Base-by-base conservation (phyloP, 2,888 invertebrate genomes). In the Diaphora mendica region DNA sequence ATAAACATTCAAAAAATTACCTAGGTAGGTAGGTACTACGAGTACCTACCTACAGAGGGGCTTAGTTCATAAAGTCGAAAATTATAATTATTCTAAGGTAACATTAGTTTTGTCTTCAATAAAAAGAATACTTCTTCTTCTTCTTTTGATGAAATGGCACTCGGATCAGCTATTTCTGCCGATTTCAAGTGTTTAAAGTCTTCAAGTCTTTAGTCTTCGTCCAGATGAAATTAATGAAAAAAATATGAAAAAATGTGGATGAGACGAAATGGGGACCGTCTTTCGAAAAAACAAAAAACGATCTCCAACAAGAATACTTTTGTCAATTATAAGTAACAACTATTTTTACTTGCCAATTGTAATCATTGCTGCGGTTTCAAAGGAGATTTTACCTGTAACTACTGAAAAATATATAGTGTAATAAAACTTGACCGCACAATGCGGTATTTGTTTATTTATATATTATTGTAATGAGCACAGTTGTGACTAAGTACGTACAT, bases 381-480 rank as follows among this genome's bases (percentile, higher is more conserved):
- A 4, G 17, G 13, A 69, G 74, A 67, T 71, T 71, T 74, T 62
- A 70, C 70, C 70, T 70, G 42, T 30, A 70, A 39, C 23, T n/a
- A 39, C 26, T 69, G 26, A 39, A 30, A 69, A 48, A 67, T 33
- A 48, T 5, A 30, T 7, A 33, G 48, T 67, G 20, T 67, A 35
- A 68, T 68, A 35, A 26, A 33, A 68, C 26, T 55, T 55, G 59
- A 74, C 67, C 70, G 68, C 72, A 72, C 44, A 42, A 26, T 68
- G 68, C 35, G 68, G 68, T 68, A 68, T 69, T 59, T 5, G 67
- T 68, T 68, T 72, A 68, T 72, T 72, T 67, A 68, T 72, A 68
- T n/a, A 68, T 35, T n/a, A 68, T 35, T 64, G 64, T 72, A 44
- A 72, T 48, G 26, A 44, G 39, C 35, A 48, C 64, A 64, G 55